Percentiles rank a stretch among this genome's conserved stretches.
These are phyloP conservation scores for Yponomeuta plumbellus DNA, from an alignment of 2,888 invertebrate genomes.

Conservation along the genomic window DNA sequence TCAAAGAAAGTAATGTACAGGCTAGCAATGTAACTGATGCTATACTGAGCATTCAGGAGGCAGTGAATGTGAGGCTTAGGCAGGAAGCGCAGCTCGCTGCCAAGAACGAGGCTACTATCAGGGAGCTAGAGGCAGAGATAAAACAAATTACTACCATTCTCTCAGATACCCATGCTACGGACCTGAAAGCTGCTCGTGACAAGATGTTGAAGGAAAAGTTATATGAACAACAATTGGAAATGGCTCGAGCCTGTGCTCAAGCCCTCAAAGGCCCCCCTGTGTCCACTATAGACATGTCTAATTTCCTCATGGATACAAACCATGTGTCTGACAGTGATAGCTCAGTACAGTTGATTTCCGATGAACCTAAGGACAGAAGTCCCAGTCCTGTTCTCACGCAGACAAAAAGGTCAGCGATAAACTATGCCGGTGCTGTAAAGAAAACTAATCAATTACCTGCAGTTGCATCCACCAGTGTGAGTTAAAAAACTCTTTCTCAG, in stretches of 20 bases:
- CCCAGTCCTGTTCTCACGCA: conserved; percentile 42
- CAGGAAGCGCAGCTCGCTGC: conserved; percentile 62
- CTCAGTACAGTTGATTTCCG: conserved; percentile 35
- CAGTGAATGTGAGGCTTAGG: conserved; percentile 54
- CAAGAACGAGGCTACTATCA: conserved; percentile 55
- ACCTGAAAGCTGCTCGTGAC: conserved; percentile 46
- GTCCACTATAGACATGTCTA: conserved; percentile 48
- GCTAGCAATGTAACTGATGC: conserved; percentile 57
- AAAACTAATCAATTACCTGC: conserved; percentile 33
- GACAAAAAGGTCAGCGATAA: conserved; percentile 40
- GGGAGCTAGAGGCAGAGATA: conserved; percentile 65
- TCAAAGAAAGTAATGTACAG: conserved; percentile 58
- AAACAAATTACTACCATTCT: conserved; percentile 63
- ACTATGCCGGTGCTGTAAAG: conserved; percentile 59
- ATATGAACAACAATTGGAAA: conserved; percentile 50
- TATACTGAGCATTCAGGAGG: conserved; percentile 61
- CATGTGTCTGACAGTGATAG: conserved; percentile 38
- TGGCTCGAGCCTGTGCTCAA: conserved; percentile 60
- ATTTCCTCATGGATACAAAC: conserved; percentile 41
- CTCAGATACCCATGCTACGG: conserved; percentile 54
- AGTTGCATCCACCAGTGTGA: conserved; percentile 53
- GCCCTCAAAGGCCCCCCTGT: conserved; percentile 50
- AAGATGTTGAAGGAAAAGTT: conserved; percentile 48
- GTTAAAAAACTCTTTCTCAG: conserved; percentile 26
- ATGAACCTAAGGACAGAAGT: conserved; percentile 40